These are phyloP conservation scores for Agelas oroides DNA, from an alignment of 37 sponge, comb jelly and placozoan species.

Conservation along the genomic window DNA sequence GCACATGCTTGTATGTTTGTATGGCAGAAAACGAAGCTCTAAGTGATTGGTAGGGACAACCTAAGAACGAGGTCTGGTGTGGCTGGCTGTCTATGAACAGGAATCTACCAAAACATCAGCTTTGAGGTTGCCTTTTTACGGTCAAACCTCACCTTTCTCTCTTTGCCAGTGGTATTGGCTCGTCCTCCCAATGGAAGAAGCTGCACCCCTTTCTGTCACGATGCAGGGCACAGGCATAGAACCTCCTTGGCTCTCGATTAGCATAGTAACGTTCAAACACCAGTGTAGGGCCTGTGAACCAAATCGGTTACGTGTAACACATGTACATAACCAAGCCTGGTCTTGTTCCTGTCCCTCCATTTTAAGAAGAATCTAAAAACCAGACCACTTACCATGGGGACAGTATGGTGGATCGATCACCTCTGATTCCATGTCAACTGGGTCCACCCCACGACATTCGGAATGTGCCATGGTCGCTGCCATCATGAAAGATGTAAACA, in stretches of 20 bases:
- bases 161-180: slow-evolving; percentile 54
- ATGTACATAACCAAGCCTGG: too few relatives aligned
- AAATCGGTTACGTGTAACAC: too few relatives aligned
- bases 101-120: too few relatives aligned
- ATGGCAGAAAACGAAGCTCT: too few relatives aligned
- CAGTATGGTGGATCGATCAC: slow-evolving; percentile 58
- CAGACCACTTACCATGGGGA: slow-evolving; percentile 65
- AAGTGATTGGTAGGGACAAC: too few relatives aligned
- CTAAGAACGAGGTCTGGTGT: too few relatives aligned
- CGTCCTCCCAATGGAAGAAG: slow-evolving; percentile 93
- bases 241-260: slow-evolving; percentile 67
- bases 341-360: too few relatives aligned
- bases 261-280: slow-evolving; percentile 85
- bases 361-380: background rate
- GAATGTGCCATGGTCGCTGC: background rate
- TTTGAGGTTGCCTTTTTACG: background rate
- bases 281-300: slow-evolving; percentile 85
- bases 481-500: too few relatives aligned
- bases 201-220: slow-evolving; percentile 82
- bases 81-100: too few relatives aligned
- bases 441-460: slow-evolving; percentile 43
- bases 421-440: background rate
- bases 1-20: too few relatives aligned
- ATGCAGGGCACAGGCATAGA: slow-evolving; percentile 91
- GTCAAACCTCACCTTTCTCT: slow-evolving; percentile 12